These are phyloP conservation scores for Disparrhopalites patrizii DNA, from an alignment of 2,888 invertebrate genomes.

Conservation along the genomic window DNA sequence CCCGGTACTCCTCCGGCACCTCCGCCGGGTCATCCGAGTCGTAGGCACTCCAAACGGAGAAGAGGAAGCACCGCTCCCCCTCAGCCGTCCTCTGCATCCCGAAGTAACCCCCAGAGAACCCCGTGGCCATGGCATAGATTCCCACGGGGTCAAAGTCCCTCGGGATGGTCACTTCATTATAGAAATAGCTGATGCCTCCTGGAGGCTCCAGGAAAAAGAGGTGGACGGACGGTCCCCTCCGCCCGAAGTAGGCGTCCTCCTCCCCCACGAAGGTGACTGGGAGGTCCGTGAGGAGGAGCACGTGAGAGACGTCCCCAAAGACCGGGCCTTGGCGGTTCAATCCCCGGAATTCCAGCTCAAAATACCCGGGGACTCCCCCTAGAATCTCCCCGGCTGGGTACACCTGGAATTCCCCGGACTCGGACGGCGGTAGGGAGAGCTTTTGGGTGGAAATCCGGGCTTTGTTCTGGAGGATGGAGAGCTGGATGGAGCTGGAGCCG, in stretches of 20 bases:
- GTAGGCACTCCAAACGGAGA: constrained; percentile 44
- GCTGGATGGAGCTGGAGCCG: constrained; percentile 6
- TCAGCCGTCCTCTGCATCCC: constrained; percentile 41
- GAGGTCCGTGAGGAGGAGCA: constrained; percentile 21
- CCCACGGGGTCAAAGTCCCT: constrained; percentile 36
- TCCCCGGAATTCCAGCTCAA: constrained; percentile 36
- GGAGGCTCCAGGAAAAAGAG: constrained; percentile 25
- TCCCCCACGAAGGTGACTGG: constrained; percentile 14
- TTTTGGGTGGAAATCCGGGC: no score
- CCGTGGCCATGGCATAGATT: constrained; percentile 39
- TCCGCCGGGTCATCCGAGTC: constrained; percentile 37
- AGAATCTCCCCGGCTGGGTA: constrained; percentile 31
- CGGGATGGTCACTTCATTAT: constrained; percentile 42
- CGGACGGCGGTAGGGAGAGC: constrained; percentile 25
- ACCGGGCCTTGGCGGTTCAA: constrained; percentile 12
- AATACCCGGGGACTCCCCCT: constrained; percentile 32
- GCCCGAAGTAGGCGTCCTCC: constrained; percentile 39
- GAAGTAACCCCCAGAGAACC: constrained; percentile 43
- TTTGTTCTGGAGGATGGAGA: no score
- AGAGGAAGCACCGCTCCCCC: constrained; percentile 38
- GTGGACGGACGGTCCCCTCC: constrained; percentile 45
- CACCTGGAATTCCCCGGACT: constrained; percentile 26
- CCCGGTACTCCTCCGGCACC: constrained; percentile 42
- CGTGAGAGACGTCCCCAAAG: constrained; percentile 27
- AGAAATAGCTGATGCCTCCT: constrained; percentile 36